Percentiles rank a stretch among this genome's conserved stretches.
phyloP scores from a whole-genome alignment of 1,140 invertebrate species.

The Drosophila ambigua region DNA sequence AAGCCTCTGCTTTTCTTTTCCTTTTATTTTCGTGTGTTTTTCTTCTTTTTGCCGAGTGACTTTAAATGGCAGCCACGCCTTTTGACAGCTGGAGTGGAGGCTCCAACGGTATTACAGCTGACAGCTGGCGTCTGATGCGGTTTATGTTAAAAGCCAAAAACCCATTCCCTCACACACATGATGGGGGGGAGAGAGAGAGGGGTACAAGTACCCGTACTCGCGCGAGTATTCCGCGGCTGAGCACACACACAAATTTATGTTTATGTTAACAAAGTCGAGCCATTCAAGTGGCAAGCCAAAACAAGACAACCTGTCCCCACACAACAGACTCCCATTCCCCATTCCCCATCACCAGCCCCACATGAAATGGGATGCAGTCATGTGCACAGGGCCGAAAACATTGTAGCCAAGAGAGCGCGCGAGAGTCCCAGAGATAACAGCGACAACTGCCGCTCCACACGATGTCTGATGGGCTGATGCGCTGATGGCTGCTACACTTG shows the following conservation, averaged over 20 bases:
- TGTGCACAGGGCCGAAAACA: conserved; percentile 72
- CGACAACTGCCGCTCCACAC: conserved; percentile 29
- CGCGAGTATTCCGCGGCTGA: too few relatives aligned
- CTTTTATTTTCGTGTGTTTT: conserved; percentile 7
- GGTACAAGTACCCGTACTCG: too few relatives aligned
- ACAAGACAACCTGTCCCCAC: conserved; percentile 47
- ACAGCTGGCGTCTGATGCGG: conserved; percentile 77
- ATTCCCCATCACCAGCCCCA: background rate
- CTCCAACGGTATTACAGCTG: conserved; percentile 70
- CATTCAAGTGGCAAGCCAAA: conserved; percentile 81
- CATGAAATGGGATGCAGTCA: conserved; percentile 64
- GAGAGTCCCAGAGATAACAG: conserved; percentile 66
- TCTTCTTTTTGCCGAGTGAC: conserved; percentile 62
- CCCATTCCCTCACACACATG: conserved; percentile 13
- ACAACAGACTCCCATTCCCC: background rate
- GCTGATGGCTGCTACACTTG: conserved; percentile 26
- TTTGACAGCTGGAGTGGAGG: conserved; percentile 70
- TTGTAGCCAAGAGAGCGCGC: conserved; percentile 46
- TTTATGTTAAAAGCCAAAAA: conserved; percentile 67
- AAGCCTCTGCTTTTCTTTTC: conserved; percentile 5
- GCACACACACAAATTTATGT: conserved; percentile 67
- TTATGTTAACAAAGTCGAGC: conserved; percentile 80
- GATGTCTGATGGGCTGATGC: conserved; percentile 3
- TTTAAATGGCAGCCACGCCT: conserved; percentile 70
- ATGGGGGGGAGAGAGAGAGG: too few relatives aligned